Base-by-base conservation (phyloP, 2,113 vertebrate species). In the Elephantulus edwardii region DNA sequence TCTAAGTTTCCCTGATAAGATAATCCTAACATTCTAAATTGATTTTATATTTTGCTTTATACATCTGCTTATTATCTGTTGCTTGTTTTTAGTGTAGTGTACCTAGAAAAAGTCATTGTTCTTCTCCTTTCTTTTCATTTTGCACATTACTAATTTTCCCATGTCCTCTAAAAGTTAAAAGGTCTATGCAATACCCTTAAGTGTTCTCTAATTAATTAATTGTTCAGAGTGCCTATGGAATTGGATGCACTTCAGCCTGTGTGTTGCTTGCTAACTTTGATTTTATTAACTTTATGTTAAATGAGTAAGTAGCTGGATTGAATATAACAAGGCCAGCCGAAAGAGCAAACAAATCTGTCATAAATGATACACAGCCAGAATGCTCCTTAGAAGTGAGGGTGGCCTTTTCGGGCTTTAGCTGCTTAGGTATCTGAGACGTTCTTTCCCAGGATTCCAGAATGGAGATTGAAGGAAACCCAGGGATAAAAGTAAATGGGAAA, bases 1-100 rank as follows among this genome's bases (percentile, higher is more conserved):
- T 42, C 22, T 91, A 10, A n/a, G 12, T 64, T 77, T 86, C 35
- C 48, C 50, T 33, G 17, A 24, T 70, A 71, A 80, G 14, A 56
- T 74, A 70, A 91, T 85, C n/a, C 30, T 66, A 87, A 0, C 22
- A 68, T 86, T 28, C 26, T 68, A 62, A 81, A 20, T 82, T 60
- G 12, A 79, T 86, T 62, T 80, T 79, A 75, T 89, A 8, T 84
- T 88, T 82, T 93, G 60, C 58, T 88, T 93, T 90, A 44, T 44
- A 93, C 38, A 90, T 0, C 30, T 81, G 13, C 81, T 91, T 60
- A 80, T 92, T 90, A 70, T 56, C 54, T 81, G 8, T 24, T 74
- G 4, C 33, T 44, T 66, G 3, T 64, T 74, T 86, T 70, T 91
- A 77, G 33, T 83, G 84, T 90, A 64, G 2, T 6, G 24, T 60